phyloP scores from a whole-genome alignment of 2,888 invertebrate genomes.

The Synergus umbraculus region DNA sequence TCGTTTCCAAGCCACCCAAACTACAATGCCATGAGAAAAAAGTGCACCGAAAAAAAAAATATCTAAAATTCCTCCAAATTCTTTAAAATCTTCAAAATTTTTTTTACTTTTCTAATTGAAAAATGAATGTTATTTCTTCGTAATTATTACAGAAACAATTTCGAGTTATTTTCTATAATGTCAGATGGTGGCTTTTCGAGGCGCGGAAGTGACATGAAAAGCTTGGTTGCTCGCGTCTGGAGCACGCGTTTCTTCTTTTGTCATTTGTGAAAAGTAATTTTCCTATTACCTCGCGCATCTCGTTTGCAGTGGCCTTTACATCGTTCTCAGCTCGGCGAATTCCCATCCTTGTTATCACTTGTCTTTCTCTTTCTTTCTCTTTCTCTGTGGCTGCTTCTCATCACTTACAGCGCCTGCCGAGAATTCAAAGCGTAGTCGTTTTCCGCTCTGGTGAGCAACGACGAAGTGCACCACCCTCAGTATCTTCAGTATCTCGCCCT shows the following conservation, averaged over 20 bases:
- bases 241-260: slow-evolving; percentile 34
- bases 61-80: neutral
- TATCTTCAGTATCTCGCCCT: neutral
- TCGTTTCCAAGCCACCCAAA: too few species aligned
- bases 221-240: slow-evolving; percentile 24
- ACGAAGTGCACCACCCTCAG: slow-evolving; percentile 24
- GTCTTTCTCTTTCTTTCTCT: slow-evolving; percentile 23
- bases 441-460: slow-evolving; percentile 34
- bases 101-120: neutral
- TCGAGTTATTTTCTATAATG: neutral
- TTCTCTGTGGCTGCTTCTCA: slow-evolving; percentile 36
- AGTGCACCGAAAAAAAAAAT: too few species aligned
- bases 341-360: slow-evolving; percentile 32
- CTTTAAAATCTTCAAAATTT: neutral
- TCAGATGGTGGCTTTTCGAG: slow-evolving; percentile 14
- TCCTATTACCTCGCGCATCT: slow-evolving; percentile 31
- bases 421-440: slow-evolving; percentile 37
- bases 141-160: neutral
- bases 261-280: slow-evolving; percentile 33
- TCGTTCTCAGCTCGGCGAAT: slow-evolving; percentile 33
- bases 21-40: too few species aligned
- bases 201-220: slow-evolving; percentile 7
- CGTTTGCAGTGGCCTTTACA: slow-evolving; percentile 22
- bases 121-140: neutral
- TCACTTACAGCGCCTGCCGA: slow-evolving; percentile 36